Evolutionary conservation across 2,888 invertebrate genomes (phyloP), one percentile per base, ranked within the genome.

Genomic region (Polylopha cassiicola): DNA sequence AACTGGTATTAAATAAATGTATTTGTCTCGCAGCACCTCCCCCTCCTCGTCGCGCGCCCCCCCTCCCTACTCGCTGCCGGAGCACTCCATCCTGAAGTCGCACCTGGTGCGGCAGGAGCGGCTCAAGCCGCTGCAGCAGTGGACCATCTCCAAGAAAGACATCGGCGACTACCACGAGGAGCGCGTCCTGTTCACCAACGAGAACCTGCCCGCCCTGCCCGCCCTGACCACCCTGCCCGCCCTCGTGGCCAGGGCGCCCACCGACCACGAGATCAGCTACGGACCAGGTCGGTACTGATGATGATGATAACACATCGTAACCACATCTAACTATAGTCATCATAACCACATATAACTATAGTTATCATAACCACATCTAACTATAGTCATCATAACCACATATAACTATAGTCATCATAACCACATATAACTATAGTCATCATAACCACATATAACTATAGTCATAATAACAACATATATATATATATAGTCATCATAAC

Each of bases 121-220:
- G 1, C 59, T 71, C 17, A 75, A 76, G 24, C 72, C 74, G 0
- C 50, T 76, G 11, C 80, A 81, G 8, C 85, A 85, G 31, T 86
- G 86, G 86, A 86, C 86, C 0, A 86, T 86, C 37, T 80, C 80
- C 1, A 85, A 84, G 63, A 79, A 82, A 44, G 80, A 84, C 37
- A 70, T 74, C 0, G 81, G 81, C 0, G 80, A 79, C 16, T 79
- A 75, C 20, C 78, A 80, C 0, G 84, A 82, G 33, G 81, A 86
- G 37, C 80, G 85, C 48, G 73, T 84, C n/a, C 51, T 86, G 17
- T 86, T 84, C 46, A 86, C 86, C 0, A 86, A 86, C 34, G 86
- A 86, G 31, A 77, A 84, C 30, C 48, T 79, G 0, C 78, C 69
- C n/a, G n/a, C n/a, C n/a, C n/a, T n/a, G n/a, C n/a, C n/a, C n/a